Conservation (phyloP, 1,140 invertebrate genomes). For the Drosophila teissieri region DNA sequence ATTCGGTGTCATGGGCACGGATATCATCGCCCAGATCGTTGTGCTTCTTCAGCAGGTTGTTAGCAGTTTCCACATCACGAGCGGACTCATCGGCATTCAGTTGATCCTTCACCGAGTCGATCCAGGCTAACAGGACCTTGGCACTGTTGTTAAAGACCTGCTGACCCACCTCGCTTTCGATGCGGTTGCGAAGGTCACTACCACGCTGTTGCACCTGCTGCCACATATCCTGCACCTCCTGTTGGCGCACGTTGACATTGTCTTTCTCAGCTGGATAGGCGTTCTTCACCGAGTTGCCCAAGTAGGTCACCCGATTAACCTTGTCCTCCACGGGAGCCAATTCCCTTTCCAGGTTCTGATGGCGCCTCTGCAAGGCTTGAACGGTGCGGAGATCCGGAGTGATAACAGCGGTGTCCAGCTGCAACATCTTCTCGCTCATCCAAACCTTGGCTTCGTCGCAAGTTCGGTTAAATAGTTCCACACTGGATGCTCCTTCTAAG, state of each 20-base stretch:
- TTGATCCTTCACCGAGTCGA: conserved; percentile 90
- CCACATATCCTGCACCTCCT: conserved; percentile 95
- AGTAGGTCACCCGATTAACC: conserved; percentile 91
- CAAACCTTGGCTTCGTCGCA: conserved; percentile 97
- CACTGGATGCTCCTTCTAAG: conserved; percentile 95
- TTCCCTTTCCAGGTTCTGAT: conserved; percentile 95
- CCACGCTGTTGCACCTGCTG: conserved; percentile 94
- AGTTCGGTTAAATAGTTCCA: conserved; percentile 96
- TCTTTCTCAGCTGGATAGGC: conserved; percentile 95
- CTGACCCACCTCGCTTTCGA: conserved; percentile 97
- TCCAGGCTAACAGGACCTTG: conserved; percentile 92
- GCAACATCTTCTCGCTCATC: conserved; percentile 96
- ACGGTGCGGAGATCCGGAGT: conserved; percentile 95
- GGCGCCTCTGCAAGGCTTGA: conserved; percentile 93
- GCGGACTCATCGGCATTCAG: conserved; percentile 93
- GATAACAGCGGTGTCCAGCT: conserved; percentile 91
- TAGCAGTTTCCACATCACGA: conserved; percentile 95
- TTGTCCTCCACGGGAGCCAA: conserved; percentile 95
- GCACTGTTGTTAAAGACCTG: conserved; percentile 96
- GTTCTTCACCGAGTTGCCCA: conserved; percentile 94
- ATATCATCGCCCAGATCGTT: conserved; percentile 96
- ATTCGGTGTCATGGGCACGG: conserved; percentile 90
- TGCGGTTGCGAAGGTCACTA: conserved; percentile 89
- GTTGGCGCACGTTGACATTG: conserved; percentile 93
- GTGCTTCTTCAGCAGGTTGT: conserved; percentile 95